A percentile compares a stretch with the other conserved stretches of the same genome.
These are phyloP conservation scores for Macrotrachela quadricornifera DNA, from an alignment of 1,140 invertebrate species.

Conservation along the genomic window DNA sequence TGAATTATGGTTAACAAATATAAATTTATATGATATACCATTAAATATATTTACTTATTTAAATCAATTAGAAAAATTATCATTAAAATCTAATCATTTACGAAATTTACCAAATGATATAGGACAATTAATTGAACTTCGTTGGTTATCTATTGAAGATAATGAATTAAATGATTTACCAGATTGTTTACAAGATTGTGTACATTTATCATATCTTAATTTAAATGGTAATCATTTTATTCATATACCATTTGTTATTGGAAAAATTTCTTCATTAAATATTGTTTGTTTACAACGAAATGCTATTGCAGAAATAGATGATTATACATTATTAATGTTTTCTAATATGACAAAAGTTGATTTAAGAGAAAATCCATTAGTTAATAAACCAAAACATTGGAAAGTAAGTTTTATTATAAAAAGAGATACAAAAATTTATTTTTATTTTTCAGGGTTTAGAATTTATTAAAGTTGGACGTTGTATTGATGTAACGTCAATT, in stretches of 20 bases:
- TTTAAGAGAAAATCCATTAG: too few relatives aligned
- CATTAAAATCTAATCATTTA: conserved; percentile 20
- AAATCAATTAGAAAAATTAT: conserved; percentile 16
- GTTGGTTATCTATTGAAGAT: conserved; percentile 18
- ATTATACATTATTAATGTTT: too few relatives aligned
- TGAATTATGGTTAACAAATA: conserved; percentile 20
- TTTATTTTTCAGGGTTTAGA: too few relatives aligned
- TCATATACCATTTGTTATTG: not conserved
- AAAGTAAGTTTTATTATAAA: too few relatives aligned
- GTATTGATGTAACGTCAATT: too few relatives aligned
- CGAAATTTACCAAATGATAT: conserved; percentile 14
- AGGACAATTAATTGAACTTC: conserved; percentile 13
- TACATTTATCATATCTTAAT: conserved; percentile 13
- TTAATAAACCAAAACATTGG: too few relatives aligned
- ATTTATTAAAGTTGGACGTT: too few relatives aligned
- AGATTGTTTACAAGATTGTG: conserved; percentile 14
- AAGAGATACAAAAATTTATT: too few relatives aligned
- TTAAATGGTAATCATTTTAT: conserved; percentile 16
- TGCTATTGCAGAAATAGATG: too few relatives aligned
- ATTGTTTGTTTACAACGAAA: too few relatives aligned
- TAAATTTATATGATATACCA: conserved; percentile 16
- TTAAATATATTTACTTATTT: conserved; percentile 15
- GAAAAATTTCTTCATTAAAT: too few relatives aligned
- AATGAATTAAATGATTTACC: conserved; percentile 18
- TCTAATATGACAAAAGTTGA: too few relatives aligned